A percentile compares a stretch with the other conserved stretches of the same genome.
These are phyloP conservation scores for Thymelicus lineola DNA, from an alignment of 2,888 invertebrate genomes.

Conservation along the genomic window DNA sequence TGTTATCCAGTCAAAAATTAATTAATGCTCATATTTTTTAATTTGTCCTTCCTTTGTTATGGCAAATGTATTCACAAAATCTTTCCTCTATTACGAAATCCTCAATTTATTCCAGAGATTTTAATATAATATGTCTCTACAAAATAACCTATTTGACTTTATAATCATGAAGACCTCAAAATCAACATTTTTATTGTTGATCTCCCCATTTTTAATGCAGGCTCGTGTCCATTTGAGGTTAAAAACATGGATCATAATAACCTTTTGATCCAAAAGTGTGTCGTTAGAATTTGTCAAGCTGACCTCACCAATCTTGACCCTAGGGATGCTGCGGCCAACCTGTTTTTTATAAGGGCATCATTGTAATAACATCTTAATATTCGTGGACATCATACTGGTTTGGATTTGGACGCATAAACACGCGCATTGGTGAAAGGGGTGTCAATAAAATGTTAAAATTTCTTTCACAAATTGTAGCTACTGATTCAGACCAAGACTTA, in stretches of 20 bases:
- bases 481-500: too few species aligned
- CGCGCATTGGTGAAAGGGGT: too few species aligned
- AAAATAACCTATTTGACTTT: not conserved
- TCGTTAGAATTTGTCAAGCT: constrained; percentile 51
- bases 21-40: too few species aligned
- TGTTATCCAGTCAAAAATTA: too few species aligned
- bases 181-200: constrained; percentile 23
- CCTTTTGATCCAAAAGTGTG: constrained; percentile 50
- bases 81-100: too few species aligned
- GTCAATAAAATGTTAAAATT: too few species aligned
- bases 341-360: constrained; percentile 23
- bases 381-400: not conserved
- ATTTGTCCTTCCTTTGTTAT: too few species aligned
- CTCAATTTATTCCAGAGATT: too few species aligned
- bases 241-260: not conserved
- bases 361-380: constrained; percentile 8
- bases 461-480: too few species aligned
- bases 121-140: too few species aligned
- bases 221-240: constrained; percentile 13
- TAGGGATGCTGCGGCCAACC: constrained; percentile 57
- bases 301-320: constrained; percentile 51
- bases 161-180: constrained; percentile 1
- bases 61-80: too few species aligned
- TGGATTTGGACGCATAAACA: not conserved
- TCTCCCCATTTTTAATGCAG: constrained; percentile 29